Evolutionary conservation across 2,113 vertebrate genomes (phyloP).

Genomic region (Tragelaphus buxtoni): DNA sequence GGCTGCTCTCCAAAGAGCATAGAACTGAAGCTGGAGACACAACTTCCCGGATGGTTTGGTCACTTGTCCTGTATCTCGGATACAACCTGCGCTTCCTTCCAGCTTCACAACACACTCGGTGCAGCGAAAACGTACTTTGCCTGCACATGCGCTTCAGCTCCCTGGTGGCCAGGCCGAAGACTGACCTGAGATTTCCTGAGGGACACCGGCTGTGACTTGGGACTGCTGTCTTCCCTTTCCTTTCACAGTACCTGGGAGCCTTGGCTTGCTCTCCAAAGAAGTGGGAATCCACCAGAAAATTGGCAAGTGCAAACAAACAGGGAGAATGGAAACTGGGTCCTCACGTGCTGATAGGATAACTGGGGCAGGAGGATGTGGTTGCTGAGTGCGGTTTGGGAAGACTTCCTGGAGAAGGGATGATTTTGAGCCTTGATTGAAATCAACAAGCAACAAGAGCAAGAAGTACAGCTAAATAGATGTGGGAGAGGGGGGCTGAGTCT

Average conservation of each 20-base stretch:
- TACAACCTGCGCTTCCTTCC: neutral
- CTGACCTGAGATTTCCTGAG: neutral
- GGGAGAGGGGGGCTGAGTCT: neutral
- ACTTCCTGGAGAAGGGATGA: neutral
- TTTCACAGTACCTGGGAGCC: neutral
- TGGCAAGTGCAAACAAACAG: neutral
- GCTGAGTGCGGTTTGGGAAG: neutral
- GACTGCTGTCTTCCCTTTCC: neutral
- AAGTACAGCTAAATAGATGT: neutral
- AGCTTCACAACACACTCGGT: neutral
- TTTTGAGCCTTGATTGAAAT: neutral
- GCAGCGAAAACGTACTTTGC: neutral
- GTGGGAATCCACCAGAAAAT: neutral
- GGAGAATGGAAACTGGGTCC: neutral
- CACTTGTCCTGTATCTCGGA: neutral
- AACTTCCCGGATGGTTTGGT: neutral
- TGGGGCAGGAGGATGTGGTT: neutral
- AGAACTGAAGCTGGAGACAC: neutral
- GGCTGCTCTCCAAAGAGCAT: neutral
- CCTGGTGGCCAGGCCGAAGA: neutral
- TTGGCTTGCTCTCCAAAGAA: neutral
- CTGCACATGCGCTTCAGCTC: neutral
- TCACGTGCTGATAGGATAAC: neutral
- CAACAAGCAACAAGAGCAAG: neutral
- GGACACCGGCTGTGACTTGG: rapidly evolving